Evolutionary conservation across 92 coral and sea anemone species (phyloP).

Genomic region (Bergia puertoricense): DNA sequence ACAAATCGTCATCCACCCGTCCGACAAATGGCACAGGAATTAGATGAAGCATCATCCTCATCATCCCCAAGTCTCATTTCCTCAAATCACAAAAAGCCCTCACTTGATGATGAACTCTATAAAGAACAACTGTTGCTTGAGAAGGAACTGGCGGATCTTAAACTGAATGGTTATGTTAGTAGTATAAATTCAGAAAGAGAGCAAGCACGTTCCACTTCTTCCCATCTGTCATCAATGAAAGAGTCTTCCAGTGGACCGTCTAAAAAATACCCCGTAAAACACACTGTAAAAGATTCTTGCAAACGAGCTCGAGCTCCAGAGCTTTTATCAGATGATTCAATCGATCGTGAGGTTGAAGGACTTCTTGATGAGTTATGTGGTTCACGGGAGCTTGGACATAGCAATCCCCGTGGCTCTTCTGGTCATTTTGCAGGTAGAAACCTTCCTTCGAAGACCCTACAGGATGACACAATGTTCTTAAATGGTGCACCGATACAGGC

Average conservation of each 20-base stretch:
- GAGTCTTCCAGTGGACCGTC: neutral
- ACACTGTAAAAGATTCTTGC: neutral
- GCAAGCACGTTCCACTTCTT: neutral
- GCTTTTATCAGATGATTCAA: slow-evolving; percentile 71
- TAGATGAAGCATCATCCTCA: slow-evolving; percentile 51
- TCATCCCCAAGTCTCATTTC: slow-evolving; percentile 36
- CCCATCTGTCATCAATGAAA: neutral
- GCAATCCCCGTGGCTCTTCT: neutral
- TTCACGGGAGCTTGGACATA: neutral
- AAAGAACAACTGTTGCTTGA: slow-evolving; percentile 81
- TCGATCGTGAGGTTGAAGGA: slow-evolving; percentile 81
- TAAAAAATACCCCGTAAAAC: neutral
- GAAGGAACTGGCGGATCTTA: slow-evolving; percentile 69
- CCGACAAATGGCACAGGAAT: slow-evolving; percentile 50
- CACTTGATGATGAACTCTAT: slow-evolving; percentile 38
- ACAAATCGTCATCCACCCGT: slow-evolving; percentile 47
- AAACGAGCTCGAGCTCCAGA: slow-evolving; percentile 41
- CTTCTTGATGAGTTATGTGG: slow-evolving; percentile 41
- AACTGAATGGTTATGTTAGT: slow-evolving; percentile 30
- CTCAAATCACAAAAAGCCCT: slow-evolving; percentile 15
- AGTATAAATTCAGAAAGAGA: slow-evolving; percentile 5
- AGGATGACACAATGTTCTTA: neutral
- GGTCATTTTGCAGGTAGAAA: neutral
- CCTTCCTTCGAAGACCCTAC: neutral
- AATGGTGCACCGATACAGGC: slow-evolving; percentile 3